Evolutionary conservation across 2,888 invertebrate genomes (phyloP), one percentile per base, ranked within the genome.

Genomic region (Brachyopa scutellaris): DNA sequence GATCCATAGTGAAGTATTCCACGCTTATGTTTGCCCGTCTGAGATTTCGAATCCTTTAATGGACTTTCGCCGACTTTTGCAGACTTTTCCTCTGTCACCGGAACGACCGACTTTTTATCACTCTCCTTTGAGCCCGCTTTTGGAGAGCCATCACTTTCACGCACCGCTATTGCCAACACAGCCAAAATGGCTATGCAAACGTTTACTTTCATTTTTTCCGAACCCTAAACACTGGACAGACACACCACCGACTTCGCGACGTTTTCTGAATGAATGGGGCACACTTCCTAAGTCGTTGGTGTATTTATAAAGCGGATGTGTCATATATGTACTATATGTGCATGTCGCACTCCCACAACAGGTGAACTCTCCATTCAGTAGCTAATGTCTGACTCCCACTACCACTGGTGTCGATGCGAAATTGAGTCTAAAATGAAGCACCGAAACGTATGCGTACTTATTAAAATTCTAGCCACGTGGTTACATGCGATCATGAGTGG

Each of bases 241-340:
- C 57, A 42, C 61, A 79, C 45, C 51, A 70, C 66, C 70, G 64
- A 82, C 64, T 74, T 69, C 76, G 77, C 82, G 82, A 77, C 64
- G 77, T 53, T 61, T 82, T 82, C 77, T 77, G 53, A 76, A 82
- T 82, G 82, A 89, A 88, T 89, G 87, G 88, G 88, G 87, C 87
- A 86, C 87, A 88, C 88, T 89, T 89, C 89, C 88, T 87, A 85
- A 85, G 85, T 85, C 76, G 85, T 85, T 88, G 87, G 85, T 89
- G 89, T 89, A 89, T 89, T 89, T 89, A 89, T 89, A 88, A 89
- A 89, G 90, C 89, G 87, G 86, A 87, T 86, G 85, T 87, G 70
- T 61, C 64, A 59, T 40, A 40, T 51, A 11, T 11, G 15, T 45
- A n/a, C n/a, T n/a, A n/a, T n/a, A 51, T 62, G 59, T 38, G 38